These are phyloP conservation scores for Oreochromis spilurus DNA, from an alignment of 2,113 vertebrate species.

Conservation along the genomic window DNA sequence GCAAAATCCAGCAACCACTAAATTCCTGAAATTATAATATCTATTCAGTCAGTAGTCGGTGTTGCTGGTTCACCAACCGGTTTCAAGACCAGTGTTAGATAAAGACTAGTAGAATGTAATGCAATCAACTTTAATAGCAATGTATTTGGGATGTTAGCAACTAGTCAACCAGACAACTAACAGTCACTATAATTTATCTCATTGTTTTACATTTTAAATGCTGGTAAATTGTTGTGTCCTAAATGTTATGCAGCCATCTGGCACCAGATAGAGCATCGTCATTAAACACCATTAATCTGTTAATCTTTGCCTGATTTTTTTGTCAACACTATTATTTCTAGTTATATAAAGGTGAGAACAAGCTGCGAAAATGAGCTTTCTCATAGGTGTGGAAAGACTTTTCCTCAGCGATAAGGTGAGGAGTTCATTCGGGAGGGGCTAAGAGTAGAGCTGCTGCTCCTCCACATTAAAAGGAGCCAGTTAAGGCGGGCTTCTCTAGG, in stretches of 20 bases:
- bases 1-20: background rate
- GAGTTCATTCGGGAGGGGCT: background rate
- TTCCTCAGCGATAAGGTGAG: background rate
- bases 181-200: background rate
- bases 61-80: background rate
- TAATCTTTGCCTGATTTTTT: background rate
- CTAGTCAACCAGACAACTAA: background rate
- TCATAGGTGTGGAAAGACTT: background rate
- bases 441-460: background rate
- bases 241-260: background rate
- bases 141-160: background rate
- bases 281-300: background rate
- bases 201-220: background rate
- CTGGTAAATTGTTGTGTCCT: background rate
- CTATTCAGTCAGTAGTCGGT: background rate
- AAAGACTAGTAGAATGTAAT: background rate
- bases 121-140: background rate
- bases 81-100: background rate
- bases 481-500: accelerated
- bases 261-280: background rate
- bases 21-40: background rate
- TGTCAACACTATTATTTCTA: accelerated
- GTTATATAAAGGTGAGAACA: background rate
- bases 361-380: background rate
- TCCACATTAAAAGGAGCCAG: background rate